Conservation (phyloP, 2,888 invertebrate genomes). For the Yponomeuta evonymella region DNA sequence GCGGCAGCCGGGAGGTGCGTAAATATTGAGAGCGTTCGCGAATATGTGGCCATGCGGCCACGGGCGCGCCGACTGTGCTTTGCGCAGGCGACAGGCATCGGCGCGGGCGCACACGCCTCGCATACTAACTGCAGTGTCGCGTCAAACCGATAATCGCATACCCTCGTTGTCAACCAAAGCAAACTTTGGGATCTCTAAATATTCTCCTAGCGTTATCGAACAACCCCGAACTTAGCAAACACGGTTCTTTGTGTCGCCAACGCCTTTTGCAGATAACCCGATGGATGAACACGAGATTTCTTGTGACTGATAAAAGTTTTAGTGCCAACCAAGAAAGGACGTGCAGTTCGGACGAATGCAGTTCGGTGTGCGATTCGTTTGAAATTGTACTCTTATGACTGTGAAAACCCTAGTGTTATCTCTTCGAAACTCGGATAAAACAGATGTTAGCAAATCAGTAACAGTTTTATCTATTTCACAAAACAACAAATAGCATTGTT, state of each 20-base stretch:
- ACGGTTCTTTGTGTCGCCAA: conserved; percentile 48
- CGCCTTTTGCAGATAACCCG: conserved; percentile 45
- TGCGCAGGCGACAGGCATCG: conserved; percentile 56
- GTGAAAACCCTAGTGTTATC: conserved; percentile 7
- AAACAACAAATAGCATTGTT: neutral
- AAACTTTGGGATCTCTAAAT: conserved; percentile 60
- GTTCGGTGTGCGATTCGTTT: neutral
- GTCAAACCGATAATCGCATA: conserved; percentile 54
- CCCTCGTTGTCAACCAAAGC: conserved; percentile 57
- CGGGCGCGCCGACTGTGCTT: conserved; percentile 34
- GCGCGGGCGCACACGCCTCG: conserved; percentile 63
- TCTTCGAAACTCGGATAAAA: neutral
- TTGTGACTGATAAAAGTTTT: conserved; percentile 33
- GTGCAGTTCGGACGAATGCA: neutral
- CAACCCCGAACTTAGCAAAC: conserved; percentile 50
- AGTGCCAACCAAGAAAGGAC: neutral
- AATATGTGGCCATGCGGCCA: conserved; percentile 26
- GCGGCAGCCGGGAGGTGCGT: neutral
- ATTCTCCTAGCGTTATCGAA: conserved; percentile 54
- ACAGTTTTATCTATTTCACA: neutral
- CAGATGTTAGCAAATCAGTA: conserved; percentile 8
- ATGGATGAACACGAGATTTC: conserved; percentile 41
- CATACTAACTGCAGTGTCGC: conserved; percentile 65
- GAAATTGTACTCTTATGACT: neutral
- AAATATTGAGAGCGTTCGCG: conserved; percentile 10